Conservation (phyloP, 2,888 invertebrate species). For the Laspeyria flexula region DNA sequence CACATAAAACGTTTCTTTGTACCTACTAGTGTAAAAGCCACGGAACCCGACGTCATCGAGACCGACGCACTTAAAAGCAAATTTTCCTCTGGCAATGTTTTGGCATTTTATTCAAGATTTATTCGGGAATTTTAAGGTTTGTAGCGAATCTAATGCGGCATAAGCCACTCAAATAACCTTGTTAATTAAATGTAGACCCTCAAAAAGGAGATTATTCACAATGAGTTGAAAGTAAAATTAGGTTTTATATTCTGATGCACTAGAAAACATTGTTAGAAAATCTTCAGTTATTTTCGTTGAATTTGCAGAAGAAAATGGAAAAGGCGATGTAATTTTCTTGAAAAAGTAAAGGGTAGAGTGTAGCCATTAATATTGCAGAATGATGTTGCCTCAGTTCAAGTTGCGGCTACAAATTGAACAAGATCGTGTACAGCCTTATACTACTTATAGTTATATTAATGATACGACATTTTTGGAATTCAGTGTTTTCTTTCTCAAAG, state of each 20-base stretch:
- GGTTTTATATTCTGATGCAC: conserved; percentile 25
- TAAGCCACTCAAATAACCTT: conserved; percentile 52
- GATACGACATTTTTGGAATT: not conserved
- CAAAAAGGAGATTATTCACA: conserved; percentile 38
- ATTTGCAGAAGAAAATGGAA: not conserved
- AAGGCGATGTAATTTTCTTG: conserved; percentile 7
- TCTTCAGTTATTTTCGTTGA: conserved; percentile 6
- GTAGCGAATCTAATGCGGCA: conserved; percentile 33
- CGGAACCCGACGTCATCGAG: conserved; percentile 9
- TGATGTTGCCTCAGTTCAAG: conserved; percentile 6
- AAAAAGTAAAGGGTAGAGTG: conserved; percentile 12
- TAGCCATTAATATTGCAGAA: conserved; percentile 16
- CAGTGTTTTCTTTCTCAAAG: not conserved
- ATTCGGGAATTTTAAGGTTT: conserved; percentile 32
- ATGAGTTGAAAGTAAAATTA: conserved; percentile 29
- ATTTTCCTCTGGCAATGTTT: conserved; percentile 22
- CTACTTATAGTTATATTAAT: too few species aligned
- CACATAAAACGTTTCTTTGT: conserved; percentile 16
- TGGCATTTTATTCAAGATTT: conserved; percentile 28
- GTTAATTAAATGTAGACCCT: conserved; percentile 54
- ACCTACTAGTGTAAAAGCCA: conserved; percentile 4
- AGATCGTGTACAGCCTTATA: not conserved
- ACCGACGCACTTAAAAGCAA: conserved; percentile 6
- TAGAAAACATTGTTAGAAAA: conserved; percentile 17
- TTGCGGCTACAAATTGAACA: conserved; percentile 5